Conservation (phyloP, 1,140 invertebrate genomes). For the Hypsibius dujardini region DNA sequence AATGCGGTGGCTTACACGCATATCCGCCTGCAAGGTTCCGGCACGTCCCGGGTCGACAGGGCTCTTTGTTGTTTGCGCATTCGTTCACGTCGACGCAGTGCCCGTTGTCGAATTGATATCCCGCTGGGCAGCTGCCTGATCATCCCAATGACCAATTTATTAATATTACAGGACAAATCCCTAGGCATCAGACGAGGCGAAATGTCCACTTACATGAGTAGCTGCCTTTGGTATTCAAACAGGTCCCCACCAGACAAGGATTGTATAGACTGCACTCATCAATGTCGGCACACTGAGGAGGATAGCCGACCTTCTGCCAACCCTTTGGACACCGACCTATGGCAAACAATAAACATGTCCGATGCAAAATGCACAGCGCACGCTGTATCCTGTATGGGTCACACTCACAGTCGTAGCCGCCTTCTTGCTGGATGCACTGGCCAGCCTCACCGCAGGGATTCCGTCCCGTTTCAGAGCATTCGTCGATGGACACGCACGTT, state of each 20-base stretch:
- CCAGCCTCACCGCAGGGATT: conserved; percentile 30
- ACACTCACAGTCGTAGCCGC: conserved; percentile 30
- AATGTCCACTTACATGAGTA: conserved; percentile 45
- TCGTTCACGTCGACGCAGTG: neutral
- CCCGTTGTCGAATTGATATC: neutral
- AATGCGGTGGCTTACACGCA: no score
- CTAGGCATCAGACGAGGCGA: neutral
- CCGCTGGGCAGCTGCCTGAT: conserved; percentile 38
- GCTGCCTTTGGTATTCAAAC: conserved; percentile 60
- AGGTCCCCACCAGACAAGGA: conserved; percentile 57
- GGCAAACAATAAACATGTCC: no score
- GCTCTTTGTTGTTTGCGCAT: conserved; percentile 25
- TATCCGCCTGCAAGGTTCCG: conserved; percentile 51
- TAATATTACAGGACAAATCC: conserved; percentile 43
- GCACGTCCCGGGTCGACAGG: conserved; percentile 52
- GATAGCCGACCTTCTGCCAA: conserved; percentile 24
- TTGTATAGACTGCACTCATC: conserved; percentile 51
- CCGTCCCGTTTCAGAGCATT: conserved; percentile 15
- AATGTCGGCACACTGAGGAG: conserved; percentile 39
- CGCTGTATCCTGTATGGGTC: no score
- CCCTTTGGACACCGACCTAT: conserved; percentile 33
- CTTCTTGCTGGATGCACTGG: conserved; percentile 29
- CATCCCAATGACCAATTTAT: conserved; percentile 37
- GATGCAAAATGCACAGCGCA: no score
- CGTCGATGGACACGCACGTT: neutral